Evolutionary conservation across 2,113 vertebrate species (phyloP), one percentile per base, ranked within the genome.

Genomic region (Oreochromis niloticus): DNA sequence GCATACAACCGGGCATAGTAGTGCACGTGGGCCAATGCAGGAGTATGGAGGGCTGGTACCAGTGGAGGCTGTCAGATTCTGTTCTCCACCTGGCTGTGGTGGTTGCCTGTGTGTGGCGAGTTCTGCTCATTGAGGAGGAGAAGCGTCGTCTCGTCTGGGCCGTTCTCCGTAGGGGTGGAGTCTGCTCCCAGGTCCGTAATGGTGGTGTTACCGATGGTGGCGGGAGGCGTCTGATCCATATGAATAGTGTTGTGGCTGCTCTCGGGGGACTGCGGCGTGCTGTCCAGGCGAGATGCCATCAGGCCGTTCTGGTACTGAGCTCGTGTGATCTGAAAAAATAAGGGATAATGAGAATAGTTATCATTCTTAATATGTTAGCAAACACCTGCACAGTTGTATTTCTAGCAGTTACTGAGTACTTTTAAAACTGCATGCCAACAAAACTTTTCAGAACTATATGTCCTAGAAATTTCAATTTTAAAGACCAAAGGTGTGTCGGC

Each of bases 241-340:
- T 22, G 90, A 61, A 17, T 85, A 2, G 34, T 1, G 78, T 84
- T 87, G 93, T 93, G 96, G n/a, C 82, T 85, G 75, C 97, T 97
- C 19, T 98, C 98, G 0, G 98, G 96, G 32, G 97, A 97, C 79
- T 98, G 98, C 3, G 98, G 98, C 2, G 97, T 97, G 90, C 96
- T 98, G 95, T 99, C 98, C 91, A 98, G 91, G 7, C 96, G 97
- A 0, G 98, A 99, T 2, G 98, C 97, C 90, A 96, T 93, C 81
- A 99, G 94, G 3, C 98, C 98, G 0, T 98, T 98, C 95, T 99
- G 98, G 95, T 99, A 99, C 90, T 99, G 98, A 41, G 98, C 96
- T 9, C 97, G 96, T 0, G 97, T 98, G 93, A 99, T 97, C 98
- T 99, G 94, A 7, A 19, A 68, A 39, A 13, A 57, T 0, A 2